A percentile compares a stretch with the other conserved stretches of the same genome.
Evolutionary conservation across 2,888 invertebrate species (phyloP).

Genomic region (Sinelater perroti): DNA sequence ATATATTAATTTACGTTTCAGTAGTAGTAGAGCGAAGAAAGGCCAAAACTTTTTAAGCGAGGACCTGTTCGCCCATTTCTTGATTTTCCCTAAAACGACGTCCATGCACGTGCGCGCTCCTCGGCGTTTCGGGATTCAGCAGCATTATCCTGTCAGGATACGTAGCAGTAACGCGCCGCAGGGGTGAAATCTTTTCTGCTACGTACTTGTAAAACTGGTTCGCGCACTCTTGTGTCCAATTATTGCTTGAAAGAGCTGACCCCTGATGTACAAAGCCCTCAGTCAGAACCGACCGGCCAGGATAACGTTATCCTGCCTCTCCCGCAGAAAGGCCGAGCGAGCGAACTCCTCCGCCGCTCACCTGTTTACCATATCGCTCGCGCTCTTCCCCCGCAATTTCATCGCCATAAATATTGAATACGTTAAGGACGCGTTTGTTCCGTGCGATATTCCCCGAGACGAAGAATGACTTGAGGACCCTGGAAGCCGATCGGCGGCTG

Average conservation of each 20-base stretch:
- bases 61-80: too few species aligned
- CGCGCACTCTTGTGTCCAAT: constrained; percentile 49
- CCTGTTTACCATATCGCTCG: too few species aligned
- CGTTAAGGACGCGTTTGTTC: too few species aligned
- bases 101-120: neutral
- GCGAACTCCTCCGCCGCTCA: constrained; percentile 19
- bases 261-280: constrained; percentile 34
- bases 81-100: too few species aligned
- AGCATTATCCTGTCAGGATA: constrained; percentile 36
- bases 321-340: constrained; percentile 17
- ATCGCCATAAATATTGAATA: too few species aligned
- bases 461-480: too few species aligned
- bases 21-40: too few species aligned
- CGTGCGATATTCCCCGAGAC: too few species aligned
- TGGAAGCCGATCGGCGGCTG: too few species aligned
- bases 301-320: constrained; percentile 27
- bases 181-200: constrained; percentile 49
- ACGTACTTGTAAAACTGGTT: constrained; percentile 47
- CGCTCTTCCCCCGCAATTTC: too few species aligned
- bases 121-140: constrained; percentile 1
- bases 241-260: constrained; percentile 43
- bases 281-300: constrained; percentile 25
- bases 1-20: too few species aligned
- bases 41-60: too few species aligned
- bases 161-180: constrained; percentile 45